Base-by-base conservation (phyloP, 2,113 vertebrate species). In the Peromyscus leucopus region DNA sequence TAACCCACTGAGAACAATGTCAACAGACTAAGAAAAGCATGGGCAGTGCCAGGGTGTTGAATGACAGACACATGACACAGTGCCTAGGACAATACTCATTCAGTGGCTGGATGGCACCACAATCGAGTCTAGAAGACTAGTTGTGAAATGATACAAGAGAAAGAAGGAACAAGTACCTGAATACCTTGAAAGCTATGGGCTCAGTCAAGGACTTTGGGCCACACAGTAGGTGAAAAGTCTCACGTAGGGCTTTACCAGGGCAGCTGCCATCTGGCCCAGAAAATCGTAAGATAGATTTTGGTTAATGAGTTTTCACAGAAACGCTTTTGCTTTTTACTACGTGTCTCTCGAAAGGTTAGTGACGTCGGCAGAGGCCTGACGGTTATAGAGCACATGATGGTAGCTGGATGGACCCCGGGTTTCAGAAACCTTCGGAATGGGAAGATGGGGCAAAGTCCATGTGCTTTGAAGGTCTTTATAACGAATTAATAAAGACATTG, bases 241-340 rank as follows among this genome's bases (percentile, higher is more conserved):
- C 48, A 51, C 48, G 7, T 51, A 51, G 48, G 48, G 48, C 57
- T 78, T 91, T 86, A 83, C 55, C 80, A 90, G 24, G 36, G 33
- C 57, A 24, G 80, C 17, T 83, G 80, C 19, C 21, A 36, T 28
- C 63, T 88, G 75, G 36, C 36, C 57, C 10, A 36, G 36, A 36
- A 63, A 31, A 69, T n/a, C 69, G 42, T n/a, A 72, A 57, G 86
- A 39, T 17, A 86, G 96, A 63, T 26, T 95, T 80, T 55, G 84
- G 79, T 83, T 92, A 85, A 74, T 72, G 42, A 89, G 19, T 51
- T 36, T 84, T 96, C 26, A 22, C 2, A n/a, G 65, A 92, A 61
- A 36, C 61, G 75, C 22, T 69, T 95, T 63, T 87, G 75, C 87
- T 86, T 95, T 89, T 79, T 69, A 94, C 24, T 57, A 46, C 42